Conservation (phyloP, 2,113 vertebrate genomes). For the Mesocricetus auratus region DNA sequence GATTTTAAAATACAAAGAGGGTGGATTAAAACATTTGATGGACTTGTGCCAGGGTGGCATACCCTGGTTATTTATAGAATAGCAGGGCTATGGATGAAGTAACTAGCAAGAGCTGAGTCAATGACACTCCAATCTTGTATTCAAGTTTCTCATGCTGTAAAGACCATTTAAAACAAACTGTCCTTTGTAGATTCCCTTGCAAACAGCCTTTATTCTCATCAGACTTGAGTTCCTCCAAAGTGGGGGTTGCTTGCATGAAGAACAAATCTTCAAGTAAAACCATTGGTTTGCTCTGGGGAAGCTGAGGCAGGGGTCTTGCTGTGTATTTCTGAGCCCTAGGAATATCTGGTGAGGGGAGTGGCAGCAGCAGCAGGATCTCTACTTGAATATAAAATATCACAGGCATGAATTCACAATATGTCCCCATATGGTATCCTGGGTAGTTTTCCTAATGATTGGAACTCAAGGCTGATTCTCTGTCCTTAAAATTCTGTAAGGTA, state of each 20-base stretch:
- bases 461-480: not conserved
- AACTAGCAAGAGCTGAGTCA: not conserved
- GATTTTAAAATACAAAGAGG: not conserved
- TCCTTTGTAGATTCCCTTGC: not conserved
- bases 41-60: not conserved
- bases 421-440: not conserved
- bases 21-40: not conserved
- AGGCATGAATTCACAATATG: not conserved
- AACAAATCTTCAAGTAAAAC: accelerated
- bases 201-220: not conserved
- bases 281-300: not conserved
- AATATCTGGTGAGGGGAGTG: not conserved
- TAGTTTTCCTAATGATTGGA: not conserved
- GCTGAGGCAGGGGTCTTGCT: not conserved
- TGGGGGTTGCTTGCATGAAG: not conserved
- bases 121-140: not conserved
- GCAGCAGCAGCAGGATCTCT: not conserved
- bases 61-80: not conserved
- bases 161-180: not conserved
- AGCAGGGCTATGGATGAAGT: not conserved
- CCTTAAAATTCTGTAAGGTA: not conserved
- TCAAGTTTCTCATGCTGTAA: not conserved
- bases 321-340: not conserved
- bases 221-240: not conserved
- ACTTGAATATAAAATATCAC: not conserved